Base-by-base conservation (phyloP, 2,888 invertebrate genomes). In the Andrena flavipes region DNA sequence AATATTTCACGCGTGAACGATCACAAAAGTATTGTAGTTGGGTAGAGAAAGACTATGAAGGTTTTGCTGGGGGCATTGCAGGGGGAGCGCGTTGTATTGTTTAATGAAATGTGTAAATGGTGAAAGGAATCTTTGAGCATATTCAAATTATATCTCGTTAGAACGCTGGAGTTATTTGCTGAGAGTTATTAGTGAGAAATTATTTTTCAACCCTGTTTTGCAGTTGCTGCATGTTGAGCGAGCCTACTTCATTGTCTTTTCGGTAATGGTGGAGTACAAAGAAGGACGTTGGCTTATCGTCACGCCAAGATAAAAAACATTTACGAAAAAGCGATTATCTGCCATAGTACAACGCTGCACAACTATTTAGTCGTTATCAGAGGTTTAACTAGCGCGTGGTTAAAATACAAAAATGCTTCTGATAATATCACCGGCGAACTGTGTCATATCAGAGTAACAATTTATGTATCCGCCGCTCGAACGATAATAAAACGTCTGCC, bases 351-450 rank as follows among this genome's bases (percentile, higher is more conserved):
- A 8, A 30, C 42, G 26, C 33, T 77, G 60, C 42, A 51, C 20
- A 10, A 23, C 33, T 42, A 30, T 56, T 13, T 1, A 6, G 6
- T 13, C 4, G 48, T 65, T 76, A 76, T 78, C 76, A 26, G 30
- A 7, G 6, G 16, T 48, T 75, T 56, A 48, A 13, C 13, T 26
- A 6, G 13, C 10, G 13, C 63, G 20, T 26, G 62, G 56, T 35
- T 6, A 8, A 76, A 64, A 74, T 30, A 77, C 62, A 8, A 75
- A 75, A 56, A 56, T 63, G 16, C n/a, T 10, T 4, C 30, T 23
- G 49, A 68, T 63, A 68, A 68, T 35, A 69, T 77, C 26, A n/a
- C 60, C 20, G 23, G 35, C n/a, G 13, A 3, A 6, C 16, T 2
- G 20, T 63, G 67, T 42, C 62, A 33, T 54, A 33, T 54, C 48